Evolutionary conservation across 2,113 vertebrate genomes (phyloP).

Genomic region (Pyxicephalus adspersus): DNA sequence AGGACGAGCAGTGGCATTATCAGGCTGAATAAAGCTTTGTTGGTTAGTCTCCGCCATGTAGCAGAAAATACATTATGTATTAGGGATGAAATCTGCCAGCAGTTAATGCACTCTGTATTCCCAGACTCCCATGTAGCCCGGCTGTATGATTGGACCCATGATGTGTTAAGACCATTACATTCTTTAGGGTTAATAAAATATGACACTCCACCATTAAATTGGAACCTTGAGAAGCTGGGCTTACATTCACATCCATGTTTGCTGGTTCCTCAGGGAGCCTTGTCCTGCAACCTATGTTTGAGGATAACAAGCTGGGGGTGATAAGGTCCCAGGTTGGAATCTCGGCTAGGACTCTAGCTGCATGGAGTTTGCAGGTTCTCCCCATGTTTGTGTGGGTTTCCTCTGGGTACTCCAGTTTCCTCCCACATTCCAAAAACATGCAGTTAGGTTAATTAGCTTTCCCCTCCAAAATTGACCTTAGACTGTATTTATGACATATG

Average conservation of each 20-base stretch:
- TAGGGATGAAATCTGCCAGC: neutral
- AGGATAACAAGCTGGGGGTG: neutral
- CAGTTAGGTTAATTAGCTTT: too few relatives aligned
- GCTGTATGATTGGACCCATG: neutral
- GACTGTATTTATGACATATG: too few relatives aligned
- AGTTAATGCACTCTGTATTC: neutral
- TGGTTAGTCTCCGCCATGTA: neutral
- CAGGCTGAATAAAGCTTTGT: neutral
- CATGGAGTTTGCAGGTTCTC: too few relatives aligned
- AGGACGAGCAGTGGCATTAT: neutral
- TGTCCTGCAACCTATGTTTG: neutral
- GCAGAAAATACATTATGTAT: neutral
- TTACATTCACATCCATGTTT: neutral
- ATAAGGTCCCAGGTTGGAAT: too few relatives aligned
- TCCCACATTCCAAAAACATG: too few relatives aligned
- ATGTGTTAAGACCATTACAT: neutral
- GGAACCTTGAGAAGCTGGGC: neutral
- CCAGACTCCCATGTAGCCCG: neutral
- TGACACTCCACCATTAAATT: conserved; percentile 1
- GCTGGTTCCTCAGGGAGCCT: neutral
- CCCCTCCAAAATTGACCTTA: too few relatives aligned
- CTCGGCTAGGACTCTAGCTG: too few relatives aligned
- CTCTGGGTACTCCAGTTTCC: too few relatives aligned
- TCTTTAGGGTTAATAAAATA: neutral
- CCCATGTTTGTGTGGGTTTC: too few relatives aligned